phyloP scores from a whole-genome alignment of 2,113 vertebrate species.

The Pteropus alecto region DNA sequence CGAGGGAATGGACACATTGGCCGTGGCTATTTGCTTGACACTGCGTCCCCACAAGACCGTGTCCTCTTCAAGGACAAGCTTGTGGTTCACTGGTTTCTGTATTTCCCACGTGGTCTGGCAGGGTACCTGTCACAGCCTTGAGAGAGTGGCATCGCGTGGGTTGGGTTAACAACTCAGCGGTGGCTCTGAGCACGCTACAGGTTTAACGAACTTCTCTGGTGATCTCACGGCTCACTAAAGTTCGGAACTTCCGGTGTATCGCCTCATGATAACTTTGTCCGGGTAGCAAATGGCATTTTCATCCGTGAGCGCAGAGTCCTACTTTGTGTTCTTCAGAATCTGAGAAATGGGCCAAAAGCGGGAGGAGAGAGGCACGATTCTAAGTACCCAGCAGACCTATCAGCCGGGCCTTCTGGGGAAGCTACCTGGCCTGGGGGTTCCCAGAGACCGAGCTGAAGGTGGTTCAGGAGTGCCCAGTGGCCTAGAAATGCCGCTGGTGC shows the following conservation, averaged over 20 bases:
- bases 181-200: neutral
- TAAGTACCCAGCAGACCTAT: neutral
- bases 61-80: neutral
- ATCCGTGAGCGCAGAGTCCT: accelerated
- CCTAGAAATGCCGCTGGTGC: neutral
- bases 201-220: accelerated
- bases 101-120: neutral
- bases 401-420: neutral
- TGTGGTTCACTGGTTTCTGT: neutral
- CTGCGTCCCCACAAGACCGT: neutral
- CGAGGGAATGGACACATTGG: neutral
- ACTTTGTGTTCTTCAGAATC: neutral
- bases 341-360: neutral
- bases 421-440: neutral
- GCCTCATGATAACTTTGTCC: neutral
- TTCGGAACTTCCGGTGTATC: neutral
- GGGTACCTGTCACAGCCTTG: neutral
- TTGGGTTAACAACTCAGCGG: neutral
- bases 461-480: neutral
- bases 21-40: neutral
- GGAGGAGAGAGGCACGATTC: neutral
- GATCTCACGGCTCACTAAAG: neutral
- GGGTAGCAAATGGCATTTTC: neutral
- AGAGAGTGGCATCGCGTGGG: neutral
- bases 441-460: neutral